These are phyloP conservation scores for Nudaria mundana DNA, from an alignment of 2,888 invertebrate genomes.

Conservation along the genomic window DNA sequence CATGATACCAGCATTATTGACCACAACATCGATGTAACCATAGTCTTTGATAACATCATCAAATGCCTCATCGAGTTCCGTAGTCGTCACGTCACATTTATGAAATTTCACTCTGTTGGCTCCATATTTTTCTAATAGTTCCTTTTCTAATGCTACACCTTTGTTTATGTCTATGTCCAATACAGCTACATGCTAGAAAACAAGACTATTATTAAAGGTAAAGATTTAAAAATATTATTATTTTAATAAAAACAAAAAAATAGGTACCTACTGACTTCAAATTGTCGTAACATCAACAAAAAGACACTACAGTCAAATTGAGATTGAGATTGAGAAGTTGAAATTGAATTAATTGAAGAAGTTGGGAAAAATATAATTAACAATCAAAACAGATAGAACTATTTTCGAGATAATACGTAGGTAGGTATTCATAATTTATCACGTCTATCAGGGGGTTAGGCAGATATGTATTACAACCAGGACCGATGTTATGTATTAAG, in stretches of 20 bases:
- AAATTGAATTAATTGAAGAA: no score
- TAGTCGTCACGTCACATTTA: constrained; percentile 46
- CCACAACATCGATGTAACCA: constrained; percentile 39
- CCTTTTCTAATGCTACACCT: constrained; percentile 38
- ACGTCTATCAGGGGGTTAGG: no score
- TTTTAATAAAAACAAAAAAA: not conserved
- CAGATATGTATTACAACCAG: no score
- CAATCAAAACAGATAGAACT: no score
- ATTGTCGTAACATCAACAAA: no score
- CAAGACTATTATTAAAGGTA: not conserved
- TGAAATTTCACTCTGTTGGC: constrained; percentile 39
- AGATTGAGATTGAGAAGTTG: no score
- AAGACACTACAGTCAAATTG: no score
- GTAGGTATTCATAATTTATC: no score
- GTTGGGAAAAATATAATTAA: no score
- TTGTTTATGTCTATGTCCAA: constrained; percentile 39
- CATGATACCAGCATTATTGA: constrained; percentile 49
- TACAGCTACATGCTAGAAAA: constrained; percentile 38
- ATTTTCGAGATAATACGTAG: no score
- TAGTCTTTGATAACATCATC: constrained; percentile 28
- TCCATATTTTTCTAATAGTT: constrained; percentile 42
- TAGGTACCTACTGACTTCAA: not conserved
- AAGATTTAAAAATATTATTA: not conserved
- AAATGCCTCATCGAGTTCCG: constrained; percentile 27
- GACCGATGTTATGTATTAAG: no score